phyloP scores from a whole-genome alignment of 2,888 invertebrate species.

The Cheilosia vulpina region DNA sequence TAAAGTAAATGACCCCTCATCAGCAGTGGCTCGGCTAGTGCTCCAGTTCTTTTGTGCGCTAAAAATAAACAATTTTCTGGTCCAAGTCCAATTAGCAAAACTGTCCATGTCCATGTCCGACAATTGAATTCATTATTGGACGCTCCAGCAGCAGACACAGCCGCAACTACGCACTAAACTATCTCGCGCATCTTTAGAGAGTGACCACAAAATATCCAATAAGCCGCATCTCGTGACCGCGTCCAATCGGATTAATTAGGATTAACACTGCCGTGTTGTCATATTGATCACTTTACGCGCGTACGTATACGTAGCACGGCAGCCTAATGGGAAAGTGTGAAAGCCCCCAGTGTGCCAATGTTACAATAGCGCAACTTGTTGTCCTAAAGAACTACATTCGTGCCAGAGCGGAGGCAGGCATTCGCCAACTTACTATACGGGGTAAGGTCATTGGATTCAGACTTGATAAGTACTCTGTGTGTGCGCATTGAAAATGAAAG shows the following conservation, averaged over 20 bases:
- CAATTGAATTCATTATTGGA: conserved; percentile 41
- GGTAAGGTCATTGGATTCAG: conserved; percentile 62
- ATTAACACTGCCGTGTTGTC: conserved; percentile 50
- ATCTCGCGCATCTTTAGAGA: neutral
- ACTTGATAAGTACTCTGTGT: conserved; percentile 1
- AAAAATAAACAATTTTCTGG: conserved; percentile 26
- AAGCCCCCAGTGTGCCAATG: conserved; percentile 51
- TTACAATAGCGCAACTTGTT: conserved; percentile 19
- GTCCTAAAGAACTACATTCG: conserved; percentile 64
- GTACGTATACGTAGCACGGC: neutral
- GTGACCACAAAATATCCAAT: conserved; percentile 41
- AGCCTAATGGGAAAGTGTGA: conserved; percentile 67
- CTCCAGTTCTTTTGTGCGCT: conserved; percentile 24
- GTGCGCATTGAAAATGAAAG: conserved; percentile 65
- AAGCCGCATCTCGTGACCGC: conserved; percentile 37
- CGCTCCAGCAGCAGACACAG: conserved; percentile 3
- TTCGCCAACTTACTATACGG: conserved; percentile 14
- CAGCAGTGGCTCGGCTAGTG: conserved; percentile 1
- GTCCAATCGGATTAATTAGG: conserved; percentile 66
- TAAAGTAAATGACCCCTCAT: neutral
- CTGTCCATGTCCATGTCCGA: neutral
- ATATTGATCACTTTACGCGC: conserved; percentile 46
- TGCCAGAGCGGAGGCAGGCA: conserved; percentile 13
- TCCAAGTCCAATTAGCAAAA: conserved; percentile 52
- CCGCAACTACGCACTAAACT: neutral